Conservation (phyloP, 2,797 vertebrate genomes). For the Ceyx erithaca region DNA sequence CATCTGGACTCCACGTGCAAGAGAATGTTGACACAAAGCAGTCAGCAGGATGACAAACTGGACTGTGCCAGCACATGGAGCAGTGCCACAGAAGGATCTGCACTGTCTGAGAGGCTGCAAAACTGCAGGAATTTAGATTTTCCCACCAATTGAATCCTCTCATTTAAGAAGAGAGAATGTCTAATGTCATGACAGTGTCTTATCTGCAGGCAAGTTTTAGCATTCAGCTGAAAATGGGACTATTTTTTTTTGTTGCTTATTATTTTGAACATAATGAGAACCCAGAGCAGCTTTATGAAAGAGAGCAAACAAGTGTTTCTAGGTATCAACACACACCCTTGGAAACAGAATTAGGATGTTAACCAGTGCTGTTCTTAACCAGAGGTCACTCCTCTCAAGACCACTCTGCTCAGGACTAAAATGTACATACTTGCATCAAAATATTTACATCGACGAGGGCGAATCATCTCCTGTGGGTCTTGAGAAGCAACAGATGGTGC, state of each 20-base stretch:
- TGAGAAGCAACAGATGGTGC: conserved; percentile 85
- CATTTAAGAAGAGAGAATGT: neutral
- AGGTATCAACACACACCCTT: neutral
- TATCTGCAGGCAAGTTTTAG: neutral
- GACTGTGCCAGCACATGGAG: neutral
- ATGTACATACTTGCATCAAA: conserved; percentile 89
- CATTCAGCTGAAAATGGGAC: neutral
- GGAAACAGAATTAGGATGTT: neutral
- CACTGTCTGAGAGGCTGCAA: neutral
- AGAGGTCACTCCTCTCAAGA: neutral
- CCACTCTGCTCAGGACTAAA: neutral
- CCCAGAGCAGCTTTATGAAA: neutral
- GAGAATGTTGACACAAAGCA: neutral
- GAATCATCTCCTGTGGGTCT: conserved; percentile 89
- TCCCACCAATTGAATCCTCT: neutral
- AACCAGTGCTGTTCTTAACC: neutral
- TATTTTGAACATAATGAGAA: neutral
- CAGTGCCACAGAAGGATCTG: neutral
- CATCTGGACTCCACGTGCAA: neutral
- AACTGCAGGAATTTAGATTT: neutral
- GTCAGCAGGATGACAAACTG: neutral
- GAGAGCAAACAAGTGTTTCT: neutral
- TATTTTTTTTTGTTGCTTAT: neutral
- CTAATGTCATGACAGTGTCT: neutral
- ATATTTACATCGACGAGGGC: conserved; percentile 90